Evolutionary conservation across 2,888 invertebrate species (phyloP).

Genomic region (Ochlodes sylvanus): DNA sequence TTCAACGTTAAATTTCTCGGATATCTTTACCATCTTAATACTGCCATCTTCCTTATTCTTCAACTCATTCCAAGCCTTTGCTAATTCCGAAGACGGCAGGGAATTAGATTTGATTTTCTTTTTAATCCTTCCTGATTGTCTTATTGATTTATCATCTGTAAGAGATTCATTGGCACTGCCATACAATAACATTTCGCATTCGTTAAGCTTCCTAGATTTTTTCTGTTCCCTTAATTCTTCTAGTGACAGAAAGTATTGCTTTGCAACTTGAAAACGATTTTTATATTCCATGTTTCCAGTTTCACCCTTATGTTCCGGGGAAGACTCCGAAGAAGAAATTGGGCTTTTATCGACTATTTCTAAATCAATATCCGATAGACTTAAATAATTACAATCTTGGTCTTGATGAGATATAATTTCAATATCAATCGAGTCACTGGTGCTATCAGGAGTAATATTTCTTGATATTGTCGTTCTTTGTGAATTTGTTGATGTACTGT

Average conservation of each 20-base stretch:
- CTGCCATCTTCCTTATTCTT: conserved; percentile 58
- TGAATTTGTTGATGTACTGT: conserved; percentile 30
- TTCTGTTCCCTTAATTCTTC: conserved; percentile 70
- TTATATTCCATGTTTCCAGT: conserved; percentile 68
- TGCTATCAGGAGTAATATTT: conserved; percentile 41
- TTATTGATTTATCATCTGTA: conserved; percentile 50
- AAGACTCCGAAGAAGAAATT: conserved; percentile 54
- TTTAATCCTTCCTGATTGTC: conserved; percentile 52
- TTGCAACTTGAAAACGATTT: conserved; percentile 77
- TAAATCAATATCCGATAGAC: conserved; percentile 75
- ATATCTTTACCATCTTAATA: conserved; percentile 74
- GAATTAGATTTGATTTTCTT: conserved; percentile 72
- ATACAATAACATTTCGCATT: conserved; percentile 68
- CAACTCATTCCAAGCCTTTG: conserved; percentile 70
- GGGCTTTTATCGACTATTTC: conserved; percentile 71
- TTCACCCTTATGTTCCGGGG: conserved; percentile 49
- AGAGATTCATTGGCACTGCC: conserved; percentile 72
- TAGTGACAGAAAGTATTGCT: conserved; percentile 78
- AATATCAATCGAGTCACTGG: conserved; percentile 55
- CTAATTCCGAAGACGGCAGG: conserved; percentile 76
- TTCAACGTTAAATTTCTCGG: conserved; percentile 81
- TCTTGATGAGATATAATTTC: conserved; percentile 53
- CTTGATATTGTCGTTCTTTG: conserved; percentile 29
- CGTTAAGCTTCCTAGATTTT: conserved; percentile 67
- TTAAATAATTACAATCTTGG: conserved; percentile 64